Conservation (phyloP, 2,888 invertebrate genomes). For the Drosophila dives region DNA sequence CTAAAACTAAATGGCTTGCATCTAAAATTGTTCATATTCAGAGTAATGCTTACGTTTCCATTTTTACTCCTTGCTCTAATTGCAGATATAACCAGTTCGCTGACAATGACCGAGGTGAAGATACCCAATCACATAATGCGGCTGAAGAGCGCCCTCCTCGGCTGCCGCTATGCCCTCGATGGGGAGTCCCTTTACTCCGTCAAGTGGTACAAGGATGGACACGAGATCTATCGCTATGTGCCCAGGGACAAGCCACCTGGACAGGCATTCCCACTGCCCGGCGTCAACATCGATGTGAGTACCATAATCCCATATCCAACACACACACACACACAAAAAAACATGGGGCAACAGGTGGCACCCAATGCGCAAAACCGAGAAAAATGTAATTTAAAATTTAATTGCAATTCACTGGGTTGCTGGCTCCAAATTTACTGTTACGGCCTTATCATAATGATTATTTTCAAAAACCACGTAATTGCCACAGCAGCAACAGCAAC, state of each 20-base stretch:
- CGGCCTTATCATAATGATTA: slow-evolving; percentile 77
- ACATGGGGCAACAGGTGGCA: slow-evolving; percentile 53
- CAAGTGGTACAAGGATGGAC: slow-evolving; percentile 96
- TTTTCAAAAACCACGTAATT: slow-evolving; percentile 75
- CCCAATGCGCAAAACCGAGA: background rate
- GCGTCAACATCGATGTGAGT: slow-evolving; percentile 95
- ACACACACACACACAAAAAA: too few relatives aligned
- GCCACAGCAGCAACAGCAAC: slow-evolving; percentile 34
- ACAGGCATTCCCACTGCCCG: slow-evolving; percentile 91
- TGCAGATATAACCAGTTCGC: slow-evolving; percentile 86
- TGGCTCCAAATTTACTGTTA: slow-evolving; percentile 67
- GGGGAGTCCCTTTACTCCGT: slow-evolving; percentile 94
- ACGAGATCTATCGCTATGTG: slow-evolving; percentile 94
- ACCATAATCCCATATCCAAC: background rate
- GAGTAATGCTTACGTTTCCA: slow-evolving; percentile 28
- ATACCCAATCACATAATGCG: slow-evolving; percentile 93
- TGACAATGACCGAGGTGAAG: slow-evolving; percentile 91
- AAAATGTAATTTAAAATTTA: slow-evolving; percentile 78
- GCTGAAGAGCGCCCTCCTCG: slow-evolving; percentile 90
- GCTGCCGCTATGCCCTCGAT: slow-evolving; percentile 93
- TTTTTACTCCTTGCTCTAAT: slow-evolving; percentile 57
- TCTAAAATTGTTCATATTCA: slow-evolving; percentile 38
- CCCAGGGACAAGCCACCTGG: slow-evolving; percentile 93
- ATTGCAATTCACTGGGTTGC: slow-evolving; percentile 67
- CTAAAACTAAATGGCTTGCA: slow-evolving; percentile 53